phyloP scores from a whole-genome alignment of 1,140 invertebrate genomes.

The Brachionus angularis region DNA sequence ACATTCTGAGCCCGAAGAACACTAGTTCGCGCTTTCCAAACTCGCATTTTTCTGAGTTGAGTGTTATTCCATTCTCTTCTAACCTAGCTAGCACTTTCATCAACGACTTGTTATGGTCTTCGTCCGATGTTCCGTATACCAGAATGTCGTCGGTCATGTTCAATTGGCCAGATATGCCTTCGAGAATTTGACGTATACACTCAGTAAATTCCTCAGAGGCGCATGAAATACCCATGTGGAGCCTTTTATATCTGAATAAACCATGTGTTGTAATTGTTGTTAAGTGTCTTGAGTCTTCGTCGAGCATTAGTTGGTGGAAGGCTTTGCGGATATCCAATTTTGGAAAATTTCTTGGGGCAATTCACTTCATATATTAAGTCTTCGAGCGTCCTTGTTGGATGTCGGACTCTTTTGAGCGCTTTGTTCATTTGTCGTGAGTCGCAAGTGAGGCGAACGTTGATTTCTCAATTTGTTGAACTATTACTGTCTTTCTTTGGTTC shows the following conservation, averaged over 20 bases:
- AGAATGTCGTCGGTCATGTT: slow-evolving; percentile 48
- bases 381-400: background rate
- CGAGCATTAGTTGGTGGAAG: slow-evolving; percentile 27
- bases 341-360: background rate
- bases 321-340: background rate
- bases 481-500: no score
- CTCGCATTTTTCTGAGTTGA: slow-evolving; percentile 54
- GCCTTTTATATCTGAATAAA: slow-evolving; percentile 50
- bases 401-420: background rate
- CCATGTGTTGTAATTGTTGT: slow-evolving; percentile 59
- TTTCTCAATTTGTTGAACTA: background rate
- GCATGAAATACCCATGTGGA: slow-evolving; percentile 54
- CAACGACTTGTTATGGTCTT: slow-evolving; percentile 47
- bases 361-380: background rate
- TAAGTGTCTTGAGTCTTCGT: slow-evolving; percentile 47
- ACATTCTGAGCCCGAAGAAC: slow-evolving; percentile 52
- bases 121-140: slow-evolving; percentile 45
- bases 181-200: slow-evolving; percentile 44
- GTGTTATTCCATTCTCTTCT: slow-evolving; percentile 46
- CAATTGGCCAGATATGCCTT: slow-evolving; percentile 30
- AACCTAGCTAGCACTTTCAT: slow-evolving; percentile 46
- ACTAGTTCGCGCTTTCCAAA: slow-evolving; percentile 48
- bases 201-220: slow-evolving; percentile 46
- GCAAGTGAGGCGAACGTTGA: background rate
- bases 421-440: background rate